These are phyloP conservation scores for Drosophila mauritiana DNA, from an alignment of 1,140 invertebrate species.

Conservation along the genomic window DNA sequence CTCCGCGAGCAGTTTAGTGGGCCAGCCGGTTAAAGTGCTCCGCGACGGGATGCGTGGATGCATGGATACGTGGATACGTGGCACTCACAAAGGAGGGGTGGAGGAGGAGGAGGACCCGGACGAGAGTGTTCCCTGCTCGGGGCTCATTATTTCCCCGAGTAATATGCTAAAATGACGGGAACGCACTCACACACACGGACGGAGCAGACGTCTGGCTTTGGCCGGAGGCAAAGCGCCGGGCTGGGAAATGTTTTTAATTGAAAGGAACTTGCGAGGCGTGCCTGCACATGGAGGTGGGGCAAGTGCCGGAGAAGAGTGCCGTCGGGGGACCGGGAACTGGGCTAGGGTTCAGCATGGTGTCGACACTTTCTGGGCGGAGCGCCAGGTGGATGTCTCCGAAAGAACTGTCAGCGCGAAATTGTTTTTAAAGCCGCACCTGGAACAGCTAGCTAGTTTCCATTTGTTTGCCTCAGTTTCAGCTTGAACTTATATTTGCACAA, in stretches of 20 bases:
- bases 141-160: conserved; percentile 58
- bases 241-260: conserved; percentile 64
- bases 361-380: conserved; percentile 21
- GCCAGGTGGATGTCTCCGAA: conserved; percentile 30
- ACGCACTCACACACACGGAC: conserved; percentile 27
- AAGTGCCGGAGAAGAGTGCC: conserved; percentile 2
- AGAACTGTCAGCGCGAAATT: conserved; percentile 30
- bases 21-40: conserved; percentile 35
- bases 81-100: conserved; percentile 5
- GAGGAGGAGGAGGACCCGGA: conserved; percentile 3
- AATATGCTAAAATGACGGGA: conserved; percentile 59
- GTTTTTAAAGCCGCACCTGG: conserved; percentile 41
- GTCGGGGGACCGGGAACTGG: conserved; percentile 8
- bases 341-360: conserved; percentile 39
- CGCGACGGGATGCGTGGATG: conserved; percentile 17
- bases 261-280: conserved; percentile 61
- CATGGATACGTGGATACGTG: conserved; percentile 1
- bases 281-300: conserved; percentile 17
- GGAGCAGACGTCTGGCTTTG: conserved; percentile 46
- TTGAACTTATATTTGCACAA: conserved; percentile 23
- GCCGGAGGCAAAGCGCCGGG: conserved; percentile 40
- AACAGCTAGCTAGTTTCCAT: conserved; percentile 38
- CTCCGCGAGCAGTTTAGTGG: conserved; percentile 17
- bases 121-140: conserved; percentile 34
- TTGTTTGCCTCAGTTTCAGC: conserved; percentile 20